Base-by-base conservation (phyloP, 2,113 vertebrate genomes). In the Brachionichthys hirsutus region DNA sequence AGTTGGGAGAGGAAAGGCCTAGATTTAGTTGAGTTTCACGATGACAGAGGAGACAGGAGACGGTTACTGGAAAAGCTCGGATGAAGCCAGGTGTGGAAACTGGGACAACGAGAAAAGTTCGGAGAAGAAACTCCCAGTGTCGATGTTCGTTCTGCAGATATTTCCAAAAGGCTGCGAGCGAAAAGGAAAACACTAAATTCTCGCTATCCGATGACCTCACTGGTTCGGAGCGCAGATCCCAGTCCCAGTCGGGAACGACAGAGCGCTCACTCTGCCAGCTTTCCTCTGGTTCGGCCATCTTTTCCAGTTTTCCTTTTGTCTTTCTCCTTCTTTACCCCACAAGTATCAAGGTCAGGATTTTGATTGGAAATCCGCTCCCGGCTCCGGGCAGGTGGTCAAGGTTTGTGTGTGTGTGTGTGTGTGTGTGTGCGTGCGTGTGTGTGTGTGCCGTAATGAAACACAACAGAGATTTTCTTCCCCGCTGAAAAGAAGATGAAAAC, bases 121-220 rank as follows among this genome's bases (percentile, higher is more conserved):
- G 76, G 64, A 53, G 70, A 62, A 38, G 62, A 58, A 52, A 38
- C 73, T 55, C 47, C 16, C 13, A 41, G 55, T 55, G 71, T 81
- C 75, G 66, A 36, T 78, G 69, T 83, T 80, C 57, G 42, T 72
- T 54, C 46, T 62, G 60, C 69, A 60, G 57, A 82, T 60, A 70
- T 73, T 77, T 85, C 49, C 63, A 73, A 81, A 82, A 74, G 66
- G 63, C 75, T 64, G 73, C 15, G 34, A 70, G 85, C 68, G 74
- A 60, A 77, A 12, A 83, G 70, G 76, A 80, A 83, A 82, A 77
- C 83, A 80, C 75, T 56, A 80, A 77, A 76, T 84, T 83, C 70
- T 73, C 22, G 7, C 73, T 73, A 67, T 74, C 65, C 57, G 52
- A 85, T 89, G 87, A 90, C 84, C 85, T 90, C 88, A 89, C 67